Conservation (phyloP, 2,888 invertebrate genomes). For the Cistogaster globosa region DNA sequence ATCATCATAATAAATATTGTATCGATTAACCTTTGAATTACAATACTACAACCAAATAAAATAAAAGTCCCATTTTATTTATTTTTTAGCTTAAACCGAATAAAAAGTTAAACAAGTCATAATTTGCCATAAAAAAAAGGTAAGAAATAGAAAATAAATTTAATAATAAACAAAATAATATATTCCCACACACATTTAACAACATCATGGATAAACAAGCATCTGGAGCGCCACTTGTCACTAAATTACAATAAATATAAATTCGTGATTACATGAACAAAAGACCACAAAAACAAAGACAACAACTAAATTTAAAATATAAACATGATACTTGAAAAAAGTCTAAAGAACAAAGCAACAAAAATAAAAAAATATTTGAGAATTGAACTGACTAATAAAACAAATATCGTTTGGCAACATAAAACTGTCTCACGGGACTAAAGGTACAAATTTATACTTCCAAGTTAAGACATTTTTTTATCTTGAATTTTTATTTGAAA, state of each 20-base stretch:
- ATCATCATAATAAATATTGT: too few relatives aligned
- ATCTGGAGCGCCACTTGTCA: conserved; percentile 82
- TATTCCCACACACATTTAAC: conserved; percentile 59
- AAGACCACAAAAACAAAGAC: conserved; percentile 27
- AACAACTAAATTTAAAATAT: conserved; percentile 35
- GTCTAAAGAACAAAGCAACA: not conserved
- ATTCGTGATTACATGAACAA: conserved; percentile 81
- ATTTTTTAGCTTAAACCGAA: too few relatives aligned
- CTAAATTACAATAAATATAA: conserved; percentile 82
- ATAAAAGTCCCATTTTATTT: too few relatives aligned
- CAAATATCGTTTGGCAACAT: conserved; percentile 40
- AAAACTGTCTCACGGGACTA: conserved; percentile 72
- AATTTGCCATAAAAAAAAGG: too few relatives aligned
- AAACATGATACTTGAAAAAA: conserved; percentile 39
- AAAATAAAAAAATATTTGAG: conserved; percentile 30
- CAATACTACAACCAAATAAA: too few relatives aligned
- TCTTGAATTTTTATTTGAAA: conserved; percentile 36
- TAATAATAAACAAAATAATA: conserved; percentile 4
- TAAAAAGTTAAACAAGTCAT: too few relatives aligned
- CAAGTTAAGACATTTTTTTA: not conserved
- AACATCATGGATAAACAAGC: conserved; percentile 58
- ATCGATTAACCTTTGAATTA: too few relatives aligned
- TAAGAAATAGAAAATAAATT: not conserved
- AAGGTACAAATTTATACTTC: conserved; percentile 20
- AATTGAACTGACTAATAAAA: conserved; percentile 17